Conservation (phyloP, 2,797 vertebrate genomes). For the Chaunax sp. region DNA sequence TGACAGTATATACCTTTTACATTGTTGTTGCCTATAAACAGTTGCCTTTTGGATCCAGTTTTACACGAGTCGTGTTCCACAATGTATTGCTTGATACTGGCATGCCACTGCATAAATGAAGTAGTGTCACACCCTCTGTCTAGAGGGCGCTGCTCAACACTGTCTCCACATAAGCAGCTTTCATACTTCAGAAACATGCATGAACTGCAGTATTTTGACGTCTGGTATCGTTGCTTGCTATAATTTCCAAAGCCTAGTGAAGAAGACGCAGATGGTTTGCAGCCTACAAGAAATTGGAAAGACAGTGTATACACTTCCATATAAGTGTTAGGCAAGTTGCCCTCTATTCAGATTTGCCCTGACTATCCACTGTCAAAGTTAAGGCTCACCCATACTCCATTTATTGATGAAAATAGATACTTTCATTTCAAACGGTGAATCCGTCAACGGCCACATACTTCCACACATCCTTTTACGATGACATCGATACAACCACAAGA, state of each 20-base stretch:
- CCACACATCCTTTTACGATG: no score
- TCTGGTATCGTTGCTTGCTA: slow-evolving; percentile 23
- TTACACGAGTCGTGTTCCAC: slow-evolving; percentile 31
- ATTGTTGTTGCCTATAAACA: slow-evolving; percentile 12
- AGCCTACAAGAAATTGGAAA: slow-evolving; percentile 21
- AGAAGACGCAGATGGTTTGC: slow-evolving; percentile 33
- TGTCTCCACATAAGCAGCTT: slow-evolving; percentile 20
- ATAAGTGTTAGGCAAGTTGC: no score
- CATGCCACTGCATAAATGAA: slow-evolving; percentile 32
- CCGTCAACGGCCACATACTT: no score
- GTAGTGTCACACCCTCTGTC: slow-evolving; percentile 65
- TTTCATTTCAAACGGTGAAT: no score
- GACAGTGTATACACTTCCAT: slow-evolving; percentile 17
- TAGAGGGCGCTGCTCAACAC: slow-evolving; percentile 77
- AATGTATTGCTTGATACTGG: slow-evolving; percentile 34
- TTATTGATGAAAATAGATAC: no score
- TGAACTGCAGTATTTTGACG: slow-evolving; percentile 10
- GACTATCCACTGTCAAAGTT: slow-evolving; percentile 43
- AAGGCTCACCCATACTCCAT: not conserved
- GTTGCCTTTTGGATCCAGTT: slow-evolving; percentile 10
- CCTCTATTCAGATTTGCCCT: slow-evolving; percentile 38
- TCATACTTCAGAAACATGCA: slow-evolving; percentile 16
- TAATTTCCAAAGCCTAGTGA: slow-evolving; percentile 47
- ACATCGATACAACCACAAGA: no score
- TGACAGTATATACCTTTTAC: slow-evolving; percentile 17